phyloP scores from a whole-genome alignment of 2,113 vertebrate species.

The Callionymus lyra region DNA sequence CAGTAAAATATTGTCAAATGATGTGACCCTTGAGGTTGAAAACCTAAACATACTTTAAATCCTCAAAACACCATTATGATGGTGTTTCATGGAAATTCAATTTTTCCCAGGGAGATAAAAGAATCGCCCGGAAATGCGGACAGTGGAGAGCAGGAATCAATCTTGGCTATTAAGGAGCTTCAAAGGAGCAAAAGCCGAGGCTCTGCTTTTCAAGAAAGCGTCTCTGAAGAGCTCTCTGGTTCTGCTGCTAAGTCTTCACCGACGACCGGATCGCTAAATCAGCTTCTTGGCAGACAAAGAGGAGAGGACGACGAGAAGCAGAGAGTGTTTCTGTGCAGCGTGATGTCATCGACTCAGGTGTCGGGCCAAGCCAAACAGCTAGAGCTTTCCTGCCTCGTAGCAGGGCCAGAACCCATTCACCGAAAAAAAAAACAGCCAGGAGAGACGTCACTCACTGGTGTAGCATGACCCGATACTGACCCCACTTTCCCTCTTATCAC shows the following conservation, averaged over 20 bases:
- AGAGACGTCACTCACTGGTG: not conserved
- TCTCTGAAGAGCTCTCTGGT: constrained; percentile 21
- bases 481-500: constrained; percentile 20
- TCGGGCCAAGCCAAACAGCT: constrained; percentile 44
- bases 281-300: constrained; percentile 23
- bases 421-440: too few species aligned
- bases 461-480: constrained; percentile 24
- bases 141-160: constrained; percentile 4
- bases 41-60: not conserved
- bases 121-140: constrained; percentile 7
- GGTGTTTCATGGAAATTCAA: constrained; percentile 5
- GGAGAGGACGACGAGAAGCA: constrained; percentile 22
- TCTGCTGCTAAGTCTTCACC: constrained; percentile 20
- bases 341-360: constrained; percentile 43
- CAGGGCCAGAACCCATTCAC: too few species aligned
- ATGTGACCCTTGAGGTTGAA: too few species aligned
- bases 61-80: constrained; percentile 19
- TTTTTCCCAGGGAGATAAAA: constrained; percentile 32
- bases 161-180: constrained; percentile 12
- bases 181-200: too few species aligned
- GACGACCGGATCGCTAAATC: constrained; percentile 32
- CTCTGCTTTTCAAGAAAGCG: too few species aligned
- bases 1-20: too few species aligned
- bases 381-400: too few species aligned
- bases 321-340: constrained; percentile 27